phyloP scores from a whole-genome alignment of 2,797 vertebrate genomes.

The Rachycentron canadum region DNA sequence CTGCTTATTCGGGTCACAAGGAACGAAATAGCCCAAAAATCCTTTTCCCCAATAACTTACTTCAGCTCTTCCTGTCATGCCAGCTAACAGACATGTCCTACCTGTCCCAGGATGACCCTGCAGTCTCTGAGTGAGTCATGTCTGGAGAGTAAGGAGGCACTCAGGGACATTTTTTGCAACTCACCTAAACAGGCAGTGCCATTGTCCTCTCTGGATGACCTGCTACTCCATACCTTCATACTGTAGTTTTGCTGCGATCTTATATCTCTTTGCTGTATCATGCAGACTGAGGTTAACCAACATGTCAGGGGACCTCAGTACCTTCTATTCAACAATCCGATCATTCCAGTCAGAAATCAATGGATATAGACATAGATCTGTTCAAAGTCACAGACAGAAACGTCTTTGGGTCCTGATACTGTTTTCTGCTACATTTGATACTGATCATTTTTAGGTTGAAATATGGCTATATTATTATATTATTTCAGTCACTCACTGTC shows the following conservation, averaged over 20 bases:
- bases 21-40: constrained; percentile 24
- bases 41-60: constrained; percentile 28
- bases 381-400: constrained; percentile 5
- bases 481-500: background rate
- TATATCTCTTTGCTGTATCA: background rate
- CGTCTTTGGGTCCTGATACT: background rate
- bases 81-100: constrained; percentile 23
- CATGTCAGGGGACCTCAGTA: background rate
- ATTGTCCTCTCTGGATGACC: background rate
- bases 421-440: background rate
- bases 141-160: background rate
- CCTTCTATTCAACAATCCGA: constrained; percentile 12
- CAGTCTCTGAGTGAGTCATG: constrained; percentile 17
- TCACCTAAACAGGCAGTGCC: constrained; percentile 1
- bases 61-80: constrained; percentile 37
- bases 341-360: constrained; percentile 3
- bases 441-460: background rate
- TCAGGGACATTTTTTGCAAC: constrained; percentile 2
- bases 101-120: constrained; percentile 12
- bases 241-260: background rate
- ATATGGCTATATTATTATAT: background rate
- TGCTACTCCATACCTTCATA: background rate
- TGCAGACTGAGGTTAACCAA: constrained; percentile 12
- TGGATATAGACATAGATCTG: background rate
- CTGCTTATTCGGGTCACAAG: constrained; percentile 26